Conservation (phyloP, 2,113 vertebrate genomes). For the Rhineura floridana region DNA sequence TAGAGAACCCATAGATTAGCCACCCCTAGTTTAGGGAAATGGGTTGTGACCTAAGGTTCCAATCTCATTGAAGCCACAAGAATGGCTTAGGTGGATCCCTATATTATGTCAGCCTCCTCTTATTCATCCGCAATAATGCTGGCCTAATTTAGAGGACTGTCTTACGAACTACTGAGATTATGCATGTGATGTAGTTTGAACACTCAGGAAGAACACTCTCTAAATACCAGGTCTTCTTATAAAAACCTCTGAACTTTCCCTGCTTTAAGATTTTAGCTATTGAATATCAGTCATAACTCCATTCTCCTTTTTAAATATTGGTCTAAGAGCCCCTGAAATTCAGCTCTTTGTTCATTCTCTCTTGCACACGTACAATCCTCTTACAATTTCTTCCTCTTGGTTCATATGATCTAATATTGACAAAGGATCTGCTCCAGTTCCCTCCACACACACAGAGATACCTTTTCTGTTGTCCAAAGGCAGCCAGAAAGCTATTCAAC, state of each 20-base stretch:
- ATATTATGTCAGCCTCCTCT: neutral
- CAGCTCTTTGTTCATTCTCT: constrained; percentile 4
- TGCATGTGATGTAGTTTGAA: neutral
- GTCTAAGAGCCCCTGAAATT: neutral
- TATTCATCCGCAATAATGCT: neutral
- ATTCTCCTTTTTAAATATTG: neutral
- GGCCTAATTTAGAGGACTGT: neutral
- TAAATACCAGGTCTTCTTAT: constrained; percentile 2
- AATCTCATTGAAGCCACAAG: neutral
- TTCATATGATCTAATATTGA: neutral
- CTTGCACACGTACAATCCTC: constrained; percentile 2
- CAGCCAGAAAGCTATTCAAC: neutral
- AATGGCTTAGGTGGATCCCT: neutral
- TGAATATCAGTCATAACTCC: neutral
- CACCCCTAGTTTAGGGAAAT: neutral
- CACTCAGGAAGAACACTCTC: neutral
- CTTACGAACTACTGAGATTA: neutral
- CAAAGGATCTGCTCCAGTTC: neutral
- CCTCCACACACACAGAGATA: neutral
- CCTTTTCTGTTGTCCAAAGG: neutral
- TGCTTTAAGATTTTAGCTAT: neutral
- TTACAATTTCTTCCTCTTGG: constrained; percentile 10
- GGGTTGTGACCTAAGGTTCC: neutral
- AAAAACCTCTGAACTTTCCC: neutral
- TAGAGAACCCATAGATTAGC: neutral